Conservation (phyloP, 2,888 invertebrate species). For the Cabera pusaria region DNA sequence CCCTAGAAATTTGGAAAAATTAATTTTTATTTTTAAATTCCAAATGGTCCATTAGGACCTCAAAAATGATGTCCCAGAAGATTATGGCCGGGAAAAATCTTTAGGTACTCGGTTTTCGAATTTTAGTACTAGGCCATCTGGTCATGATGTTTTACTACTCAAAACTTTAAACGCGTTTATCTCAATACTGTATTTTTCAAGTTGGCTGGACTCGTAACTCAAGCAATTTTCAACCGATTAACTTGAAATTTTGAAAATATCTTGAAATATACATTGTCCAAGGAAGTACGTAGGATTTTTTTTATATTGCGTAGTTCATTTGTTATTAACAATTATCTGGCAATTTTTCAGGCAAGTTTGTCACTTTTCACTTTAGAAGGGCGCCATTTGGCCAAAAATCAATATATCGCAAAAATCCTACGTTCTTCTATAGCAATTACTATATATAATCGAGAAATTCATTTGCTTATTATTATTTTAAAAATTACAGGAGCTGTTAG, state of each 20-base stretch:
- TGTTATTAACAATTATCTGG: constrained; percentile 12
- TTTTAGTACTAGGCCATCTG: too few species aligned
- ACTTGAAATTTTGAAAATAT: background rate
- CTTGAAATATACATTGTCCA: constrained; percentile 6
- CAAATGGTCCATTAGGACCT: too few species aligned
- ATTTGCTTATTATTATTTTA: background rate
- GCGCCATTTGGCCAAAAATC: constrained; percentile 2
- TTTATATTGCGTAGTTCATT: constrained; percentile 8
- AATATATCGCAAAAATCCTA: constrained; percentile 3
- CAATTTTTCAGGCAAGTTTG: constrained; percentile 4
- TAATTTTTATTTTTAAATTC: too few species aligned
- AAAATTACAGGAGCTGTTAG: background rate
- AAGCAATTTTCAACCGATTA: background rate
- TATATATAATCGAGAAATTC: background rate
- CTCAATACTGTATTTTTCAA: background rate
- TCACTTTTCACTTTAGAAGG: constrained; percentile 5
- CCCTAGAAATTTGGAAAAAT: too few species aligned
- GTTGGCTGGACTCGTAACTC: background rate
- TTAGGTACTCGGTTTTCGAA: too few species aligned
- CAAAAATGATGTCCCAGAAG: too few species aligned
- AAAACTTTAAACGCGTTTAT: constrained; percentile 1
- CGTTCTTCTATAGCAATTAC: constrained; percentile 1
- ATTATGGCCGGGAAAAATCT: too few species aligned
- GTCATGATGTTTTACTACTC: constrained; percentile 5
- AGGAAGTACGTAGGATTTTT: constrained; percentile 2